Percentiles rank a stretch among this genome's conserved stretches.
Conservation (phyloP, 2,113 vertebrate genomes). For the Cololabis saira region DNA sequence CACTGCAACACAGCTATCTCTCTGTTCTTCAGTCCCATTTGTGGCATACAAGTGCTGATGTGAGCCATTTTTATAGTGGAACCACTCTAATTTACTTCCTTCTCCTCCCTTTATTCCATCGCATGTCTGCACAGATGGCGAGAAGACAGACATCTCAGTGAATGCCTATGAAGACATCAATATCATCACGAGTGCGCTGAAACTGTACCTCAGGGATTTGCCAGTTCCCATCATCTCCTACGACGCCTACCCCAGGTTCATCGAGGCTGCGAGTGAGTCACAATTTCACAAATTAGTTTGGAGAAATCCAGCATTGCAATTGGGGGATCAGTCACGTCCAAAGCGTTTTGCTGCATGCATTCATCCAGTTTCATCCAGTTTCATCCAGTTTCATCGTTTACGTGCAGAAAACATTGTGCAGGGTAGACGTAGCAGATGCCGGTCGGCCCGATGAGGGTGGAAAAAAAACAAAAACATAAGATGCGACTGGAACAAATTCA, state of each 20-base stretch:
- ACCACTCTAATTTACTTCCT: conserved; percentile 22
- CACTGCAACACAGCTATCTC: conserved; percentile 13
- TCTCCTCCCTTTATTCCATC: conserved; percentile 26
- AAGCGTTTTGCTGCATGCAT: no score
- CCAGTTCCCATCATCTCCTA: conserved; percentile 98
- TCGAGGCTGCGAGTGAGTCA: conserved; percentile 95
- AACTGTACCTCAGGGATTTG: conserved; percentile 99
- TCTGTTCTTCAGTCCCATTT: conserved; percentile 27
- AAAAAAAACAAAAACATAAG: no score
- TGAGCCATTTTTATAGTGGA: conserved; percentile 21
- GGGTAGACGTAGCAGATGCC: no score
- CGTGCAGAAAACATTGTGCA: no score
- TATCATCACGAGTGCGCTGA: conserved; percentile 98
- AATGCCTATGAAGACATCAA: conserved; percentile 99
- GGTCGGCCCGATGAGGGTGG: no score
- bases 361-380: no score
- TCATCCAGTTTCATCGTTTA: no score
- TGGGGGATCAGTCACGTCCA: background rate
- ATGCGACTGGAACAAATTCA: no score
- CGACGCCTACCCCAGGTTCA: conserved; percentile 96
- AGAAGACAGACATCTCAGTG: conserved; percentile 98
- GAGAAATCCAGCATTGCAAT: no score
- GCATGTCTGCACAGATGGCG: conserved; percentile 87
- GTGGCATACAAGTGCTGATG: conserved; percentile 36
- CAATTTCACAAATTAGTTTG: background rate